These are phyloP conservation scores for Lacanobia wlatinum DNA, from an alignment of 2,888 invertebrate species.

Conservation along the genomic window DNA sequence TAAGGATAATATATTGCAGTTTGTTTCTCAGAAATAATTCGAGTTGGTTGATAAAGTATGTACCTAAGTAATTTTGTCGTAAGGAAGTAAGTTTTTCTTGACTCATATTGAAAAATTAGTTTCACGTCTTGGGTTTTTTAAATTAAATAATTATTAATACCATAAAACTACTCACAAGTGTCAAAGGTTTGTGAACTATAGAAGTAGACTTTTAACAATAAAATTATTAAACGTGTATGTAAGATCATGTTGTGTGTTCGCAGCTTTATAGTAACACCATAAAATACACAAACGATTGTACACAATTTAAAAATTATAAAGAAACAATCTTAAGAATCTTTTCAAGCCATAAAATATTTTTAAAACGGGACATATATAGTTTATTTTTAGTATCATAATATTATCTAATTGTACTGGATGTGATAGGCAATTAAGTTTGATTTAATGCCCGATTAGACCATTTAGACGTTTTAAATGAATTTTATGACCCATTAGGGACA, in stretches of 20 bases:
- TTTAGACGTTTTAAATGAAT: constrained; percentile 27
- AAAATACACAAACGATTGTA: background rate
- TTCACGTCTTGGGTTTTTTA: background rate
- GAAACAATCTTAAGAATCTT: background rate
- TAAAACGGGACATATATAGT: constrained; percentile 21
- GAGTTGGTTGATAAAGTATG: background rate
- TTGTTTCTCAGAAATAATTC: constrained; percentile 35
- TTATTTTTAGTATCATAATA: constrained; percentile 23
- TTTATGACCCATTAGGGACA: constrained; percentile 35
- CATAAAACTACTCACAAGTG: too few relatives aligned
- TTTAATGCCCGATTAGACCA: constrained; percentile 19
- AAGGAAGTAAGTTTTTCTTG: constrained; percentile 1
- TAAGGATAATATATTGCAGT: constrained; percentile 25
- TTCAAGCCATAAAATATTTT: background rate
- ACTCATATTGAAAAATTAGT: constrained; percentile 7
- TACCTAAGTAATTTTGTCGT: constrained; percentile 3
- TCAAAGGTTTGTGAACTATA: background rate
- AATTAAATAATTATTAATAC: background rate
- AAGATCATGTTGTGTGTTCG: too few relatives aligned
- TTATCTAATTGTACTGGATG: constrained; percentile 28
- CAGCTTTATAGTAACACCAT: too few relatives aligned
- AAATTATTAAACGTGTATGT: too few relatives aligned
- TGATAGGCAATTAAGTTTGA: constrained; percentile 47
- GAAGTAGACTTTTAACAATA: background rate
- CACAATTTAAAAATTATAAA: background rate